These are phyloP conservation scores for Mystacides longicornis DNA, from an alignment of 2,888 invertebrate genomes.

Conservation along the genomic window DNA sequence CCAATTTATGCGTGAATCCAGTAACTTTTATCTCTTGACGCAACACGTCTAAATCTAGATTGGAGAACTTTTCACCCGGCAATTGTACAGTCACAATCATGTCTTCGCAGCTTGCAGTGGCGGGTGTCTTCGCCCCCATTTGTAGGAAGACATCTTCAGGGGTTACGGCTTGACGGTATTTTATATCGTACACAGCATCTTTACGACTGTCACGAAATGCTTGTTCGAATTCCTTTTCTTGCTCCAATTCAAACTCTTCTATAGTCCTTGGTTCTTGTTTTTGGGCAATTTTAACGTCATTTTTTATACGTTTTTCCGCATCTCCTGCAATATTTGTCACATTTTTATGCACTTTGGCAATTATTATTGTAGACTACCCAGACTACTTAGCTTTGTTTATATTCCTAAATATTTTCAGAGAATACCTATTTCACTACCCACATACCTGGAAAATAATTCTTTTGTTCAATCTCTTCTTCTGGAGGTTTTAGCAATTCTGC, in stretches of 20 bases:
- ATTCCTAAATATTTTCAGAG: too few relatives aligned
- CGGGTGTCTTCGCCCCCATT: slow-evolving; percentile 74
- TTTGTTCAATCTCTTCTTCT: slow-evolving; percentile 30
- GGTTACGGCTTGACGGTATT: slow-evolving; percentile 77
- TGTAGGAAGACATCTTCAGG: slow-evolving; percentile 82
- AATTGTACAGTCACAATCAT: slow-evolving; percentile 71
- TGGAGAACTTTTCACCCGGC: slow-evolving; percentile 67
- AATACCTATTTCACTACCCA: too few relatives aligned
- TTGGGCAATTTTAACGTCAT: not conserved
- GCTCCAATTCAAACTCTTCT: slow-evolving; percentile 45
- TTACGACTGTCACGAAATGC: slow-evolving; percentile 52
- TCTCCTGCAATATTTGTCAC: too few relatives aligned
- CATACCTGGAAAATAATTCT: slow-evolving; percentile 30
- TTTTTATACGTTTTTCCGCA: not conserved
- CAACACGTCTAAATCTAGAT: slow-evolving; percentile 65
- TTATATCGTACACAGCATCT: slow-evolving; percentile 68
- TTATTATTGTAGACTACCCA: too few relatives aligned
- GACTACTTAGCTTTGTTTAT: too few relatives aligned
- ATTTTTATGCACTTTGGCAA: too few relatives aligned
- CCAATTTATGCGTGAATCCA: slow-evolving; percentile 60
- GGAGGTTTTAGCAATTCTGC: slow-evolving; percentile 33
- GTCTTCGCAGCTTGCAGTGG: slow-evolving; percentile 80
- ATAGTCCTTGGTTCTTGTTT: slow-evolving; percentile 31
- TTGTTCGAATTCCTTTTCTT: slow-evolving; percentile 49
- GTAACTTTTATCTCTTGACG: slow-evolving; percentile 54